These are phyloP conservation scores for Zosterops borbonicus DNA, from an alignment of 2,113 vertebrate genomes.

Conservation along the genomic window DNA sequence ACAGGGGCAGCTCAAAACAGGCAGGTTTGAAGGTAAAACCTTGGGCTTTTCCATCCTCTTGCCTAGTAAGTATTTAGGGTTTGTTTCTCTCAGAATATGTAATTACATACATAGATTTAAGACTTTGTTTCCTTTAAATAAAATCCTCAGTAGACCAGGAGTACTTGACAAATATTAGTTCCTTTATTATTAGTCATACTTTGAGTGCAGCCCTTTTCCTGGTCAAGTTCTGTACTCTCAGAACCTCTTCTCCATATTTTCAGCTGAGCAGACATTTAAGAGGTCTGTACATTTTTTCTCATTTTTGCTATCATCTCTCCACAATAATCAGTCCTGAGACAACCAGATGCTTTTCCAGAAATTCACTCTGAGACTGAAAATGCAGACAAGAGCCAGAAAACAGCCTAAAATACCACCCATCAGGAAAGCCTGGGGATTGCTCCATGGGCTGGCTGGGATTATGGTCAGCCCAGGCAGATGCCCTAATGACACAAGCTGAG, in stretches of 20 bases:
- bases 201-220: neutral
- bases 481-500: conserved; percentile 8
- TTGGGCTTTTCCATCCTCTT: neutral
- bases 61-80: neutral
- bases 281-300: neutral
- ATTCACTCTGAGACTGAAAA: neutral
- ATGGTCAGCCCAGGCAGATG: neutral
- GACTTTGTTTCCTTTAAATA: neutral
- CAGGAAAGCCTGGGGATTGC: neutral
- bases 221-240: neutral
- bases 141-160: neutral
- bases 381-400: neutral
- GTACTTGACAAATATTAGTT: neutral
- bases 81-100: neutral
- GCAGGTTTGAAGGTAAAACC: neutral
- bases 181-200: neutral
- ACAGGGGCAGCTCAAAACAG: neutral
- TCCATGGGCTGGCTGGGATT: neutral
- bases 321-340: neutral
- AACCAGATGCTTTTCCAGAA: neutral
- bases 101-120: neutral
- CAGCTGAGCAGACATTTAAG: neutral
- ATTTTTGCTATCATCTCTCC: neutral
- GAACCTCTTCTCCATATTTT: neutral
- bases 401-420: neutral